Evolutionary conservation across 2,888 invertebrate species (phyloP), one percentile per base, ranked within the genome.

Genomic region (Escarpia spicata): DNA sequence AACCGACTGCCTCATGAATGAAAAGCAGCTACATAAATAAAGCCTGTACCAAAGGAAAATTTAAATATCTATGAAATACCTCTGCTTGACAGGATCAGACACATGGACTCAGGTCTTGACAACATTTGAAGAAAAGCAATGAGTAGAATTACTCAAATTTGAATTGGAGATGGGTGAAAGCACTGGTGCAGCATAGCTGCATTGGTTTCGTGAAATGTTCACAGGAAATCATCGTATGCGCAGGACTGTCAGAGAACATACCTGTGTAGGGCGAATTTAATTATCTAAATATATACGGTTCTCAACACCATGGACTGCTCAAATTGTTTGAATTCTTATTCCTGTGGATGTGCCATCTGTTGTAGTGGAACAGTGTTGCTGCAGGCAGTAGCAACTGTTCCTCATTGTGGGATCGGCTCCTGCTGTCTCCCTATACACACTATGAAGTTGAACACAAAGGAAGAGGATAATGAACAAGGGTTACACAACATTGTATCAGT

Each of bases 351-450:
- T 45, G 15, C 75, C 75, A 75, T 75, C 75, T 75, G 75, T n/a
- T 75, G 75, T 75, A 4, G 75, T 75, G 19, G 26, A 75, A 6
- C 75, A 26, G 75, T 75, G 75, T n/a, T 75, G 75, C 75, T 75
- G 75, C 26, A 75, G 75, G 75, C 75, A n/a, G 75, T 75, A n/a
- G n/a, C 75, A 75, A 75, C 75, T 75, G 75, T 75, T 75, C 75
- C 19, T 12, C 75, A 75, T 75, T 75, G 75, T 75, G 19, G 15
- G 75, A 75, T 3, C 4, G 26, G 19, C 75, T n/a, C 75, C 75
- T 75, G 75, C 75, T 75, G 75, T 26, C 75, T 75, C 75, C 26
- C 2, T n/a, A 75, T 75, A 75, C 75, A 75, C n/a, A 75, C 15
- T 75, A 75, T 26, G 26, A 26, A 75, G 75, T 26, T 26, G 6